Evolutionary conservation across 2,113 vertebrate species (phyloP).

Genomic region (Melanotaenia duboulayi): DNA sequence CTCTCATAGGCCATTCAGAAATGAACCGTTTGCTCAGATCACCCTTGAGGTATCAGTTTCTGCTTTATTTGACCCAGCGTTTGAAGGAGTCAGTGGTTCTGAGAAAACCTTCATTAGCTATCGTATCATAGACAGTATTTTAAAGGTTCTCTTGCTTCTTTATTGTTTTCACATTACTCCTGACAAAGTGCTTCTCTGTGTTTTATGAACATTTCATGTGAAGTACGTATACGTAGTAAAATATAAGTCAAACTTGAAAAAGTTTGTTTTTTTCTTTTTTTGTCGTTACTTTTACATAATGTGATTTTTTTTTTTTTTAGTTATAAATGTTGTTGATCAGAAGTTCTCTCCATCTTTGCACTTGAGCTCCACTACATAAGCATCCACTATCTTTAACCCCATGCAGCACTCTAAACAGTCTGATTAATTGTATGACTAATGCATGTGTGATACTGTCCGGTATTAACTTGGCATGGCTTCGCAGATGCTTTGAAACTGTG

Average conservation of each 20-base stretch:
- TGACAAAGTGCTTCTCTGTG: too few relatives aligned
- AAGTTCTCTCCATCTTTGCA: neutral
- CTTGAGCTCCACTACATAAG: neutral
- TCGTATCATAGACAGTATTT: slow-evolving; percentile 60
- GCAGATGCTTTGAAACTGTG: slow-evolving; percentile 52
- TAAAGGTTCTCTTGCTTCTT: slow-evolving; percentile 59
- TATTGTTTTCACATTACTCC: slow-evolving; percentile 62
- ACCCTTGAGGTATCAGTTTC: slow-evolving; percentile 40
- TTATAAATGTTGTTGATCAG: too few relatives aligned
- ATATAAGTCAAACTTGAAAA: too few relatives aligned
- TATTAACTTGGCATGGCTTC: slow-evolving; percentile 60
- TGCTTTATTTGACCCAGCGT: slow-evolving; percentile 61
- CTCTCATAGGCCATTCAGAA: slow-evolving; percentile 43
- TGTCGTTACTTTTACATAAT: too few relatives aligned
- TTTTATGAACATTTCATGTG: too few relatives aligned
- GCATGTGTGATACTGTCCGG: slow-evolving; percentile 29
- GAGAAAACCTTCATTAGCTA: slow-evolving; percentile 65
- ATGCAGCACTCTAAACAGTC: slow-evolving; percentile 22
- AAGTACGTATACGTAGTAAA: too few relatives aligned
- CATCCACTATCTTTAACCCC: slow-evolving; percentile 30
- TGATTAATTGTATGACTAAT: slow-evolving; percentile 41
- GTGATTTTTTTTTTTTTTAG: too few relatives aligned
- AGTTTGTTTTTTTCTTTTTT: too few relatives aligned
- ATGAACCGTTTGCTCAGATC: slow-evolving; percentile 48
- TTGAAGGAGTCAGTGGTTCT: slow-evolving; percentile 75